Conservation (phyloP, 1,140 invertebrate genomes). For the Rhagoletis zephyria region DNA sequence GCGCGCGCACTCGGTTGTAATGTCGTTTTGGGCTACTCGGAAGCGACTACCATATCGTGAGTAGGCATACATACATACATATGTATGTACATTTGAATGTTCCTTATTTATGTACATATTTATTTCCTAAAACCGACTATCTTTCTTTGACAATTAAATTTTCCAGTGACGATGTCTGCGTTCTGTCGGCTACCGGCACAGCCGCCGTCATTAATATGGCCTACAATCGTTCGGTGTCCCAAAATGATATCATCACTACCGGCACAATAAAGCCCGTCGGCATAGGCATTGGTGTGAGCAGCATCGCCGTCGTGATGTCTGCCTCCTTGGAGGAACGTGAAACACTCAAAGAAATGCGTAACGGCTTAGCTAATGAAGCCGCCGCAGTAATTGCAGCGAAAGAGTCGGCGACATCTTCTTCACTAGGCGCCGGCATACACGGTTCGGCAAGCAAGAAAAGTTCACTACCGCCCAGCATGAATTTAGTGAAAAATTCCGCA, state of each 20-base stretch:
- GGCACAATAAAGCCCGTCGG: constrained; percentile 49
- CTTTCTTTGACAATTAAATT: background rate
- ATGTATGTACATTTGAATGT: background rate
- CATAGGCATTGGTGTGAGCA: constrained; percentile 52
- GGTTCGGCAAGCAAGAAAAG: constrained; percentile 62
- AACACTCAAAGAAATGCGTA: constrained; percentile 41
- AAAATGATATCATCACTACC: constrained; percentile 65
- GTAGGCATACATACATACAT: constrained; percentile 55
- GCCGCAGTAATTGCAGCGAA: background rate
- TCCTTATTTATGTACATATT: too few species aligned
- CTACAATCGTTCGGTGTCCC: constrained; percentile 71
- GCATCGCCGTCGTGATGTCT: constrained; percentile 60
- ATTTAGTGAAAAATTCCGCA: constrained; percentile 61
- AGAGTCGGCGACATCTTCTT: constrained; percentile 44
- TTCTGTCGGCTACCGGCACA: constrained; percentile 93
- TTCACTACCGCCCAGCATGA: constrained; percentile 59
- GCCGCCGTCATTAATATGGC: constrained; percentile 87
- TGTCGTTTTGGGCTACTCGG: constrained; percentile 93
- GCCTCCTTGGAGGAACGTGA: constrained; percentile 68
- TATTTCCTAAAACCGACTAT: too few species aligned
- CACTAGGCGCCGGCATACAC: constrained; percentile 29
- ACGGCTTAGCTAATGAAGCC: constrained; percentile 41
- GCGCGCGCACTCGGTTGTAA: constrained; percentile 91
- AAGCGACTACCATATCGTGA: constrained; percentile 91
- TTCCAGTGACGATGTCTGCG: constrained; percentile 92